Conservation (phyloP, 2,888 invertebrate genomes). For the Balanococcus diminutus region DNA sequence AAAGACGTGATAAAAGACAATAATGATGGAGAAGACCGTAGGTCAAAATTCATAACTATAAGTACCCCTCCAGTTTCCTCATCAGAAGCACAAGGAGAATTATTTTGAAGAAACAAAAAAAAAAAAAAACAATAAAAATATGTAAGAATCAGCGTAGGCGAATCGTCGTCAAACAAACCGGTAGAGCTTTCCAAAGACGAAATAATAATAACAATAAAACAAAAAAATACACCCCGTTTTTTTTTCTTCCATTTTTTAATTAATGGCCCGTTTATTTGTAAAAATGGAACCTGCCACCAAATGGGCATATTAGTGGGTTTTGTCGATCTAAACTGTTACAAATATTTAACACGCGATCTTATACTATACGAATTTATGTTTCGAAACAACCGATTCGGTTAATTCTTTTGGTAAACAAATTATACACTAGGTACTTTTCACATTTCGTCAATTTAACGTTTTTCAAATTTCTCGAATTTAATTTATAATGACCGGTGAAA, state of each 20-base stretch:
- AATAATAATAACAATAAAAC: background rate
- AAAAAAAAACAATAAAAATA: too few relatives aligned
- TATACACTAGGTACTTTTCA: conserved; percentile 14
- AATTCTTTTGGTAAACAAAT: conserved; percentile 32
- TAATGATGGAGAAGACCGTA: too few relatives aligned
- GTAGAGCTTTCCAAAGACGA: background rate
- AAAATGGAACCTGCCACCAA: conserved; percentile 5
- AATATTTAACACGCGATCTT: background rate
- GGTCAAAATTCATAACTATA: too few relatives aligned
- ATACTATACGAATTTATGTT: background rate
- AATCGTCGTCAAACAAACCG: background rate
- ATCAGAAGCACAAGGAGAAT: too few relatives aligned
- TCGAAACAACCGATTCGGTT: conserved; percentile 2
- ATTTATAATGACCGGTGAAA: conserved; percentile 25
- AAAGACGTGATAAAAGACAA: too few relatives aligned
- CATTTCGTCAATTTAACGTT: conserved; percentile 32
- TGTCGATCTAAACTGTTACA: background rate
- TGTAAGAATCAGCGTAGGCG: background rate
- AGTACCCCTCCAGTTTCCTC: too few relatives aligned
- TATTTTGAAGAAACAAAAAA: too few relatives aligned
- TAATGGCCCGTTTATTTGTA: background rate
- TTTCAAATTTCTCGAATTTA: conserved; percentile 32
- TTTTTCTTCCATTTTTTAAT: background rate
- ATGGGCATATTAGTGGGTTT: background rate
- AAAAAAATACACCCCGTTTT: background rate